Evolutionary conservation across 92 coral and sea anemone genomes (phyloP), one percentile per base, ranked within the genome.

Genomic region (Micromussa lordhowensis): DNA sequence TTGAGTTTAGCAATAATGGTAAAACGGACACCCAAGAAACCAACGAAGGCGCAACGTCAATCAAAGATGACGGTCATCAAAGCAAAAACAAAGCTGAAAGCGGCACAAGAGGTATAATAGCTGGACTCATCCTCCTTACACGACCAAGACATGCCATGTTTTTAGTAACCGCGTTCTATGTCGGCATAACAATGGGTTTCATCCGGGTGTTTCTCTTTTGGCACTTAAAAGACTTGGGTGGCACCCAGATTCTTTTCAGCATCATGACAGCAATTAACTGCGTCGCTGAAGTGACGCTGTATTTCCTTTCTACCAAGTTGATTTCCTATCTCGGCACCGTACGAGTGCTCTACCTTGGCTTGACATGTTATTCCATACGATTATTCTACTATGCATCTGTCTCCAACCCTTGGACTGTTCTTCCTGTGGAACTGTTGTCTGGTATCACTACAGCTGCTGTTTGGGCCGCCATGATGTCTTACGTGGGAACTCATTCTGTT

Each of bases 171-270:
- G 99, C 96, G 16, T 97, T 97, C 81, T 92, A 91, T 55, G 99
- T 96, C 19, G 99, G 99, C 28, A 94, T 95, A 38, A 93, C 98
- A 19, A 97, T 97, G 99, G 98, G 98, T n/a, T 91, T 97, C 44
- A 97, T 97, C 54, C 93, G 96, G 80, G 96, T 95, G 48, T 97
- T 97, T 81, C 94, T 95, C n/a, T 95, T 95, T 66, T 95, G 98
- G 98, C 98, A 95, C 63, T 92, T 95, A 44, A 95, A 95, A 74
- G 98, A 95, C 79, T 85, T 95, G 17, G 98, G 98, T 51, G 98
- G 98, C 12, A 89, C 98, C 4, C 98, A 95, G 87, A 82, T 95
- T 31, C 91, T 95, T 51, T 95, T 95, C 88, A 95, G 98, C 82
- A 77, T 92, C 89, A 95, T 95, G 98, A 88, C 98, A 22, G 98